Evolutionary conservation across 2,113 vertebrate species (phyloP).

Genomic region (Pedetes capensis): DNA sequence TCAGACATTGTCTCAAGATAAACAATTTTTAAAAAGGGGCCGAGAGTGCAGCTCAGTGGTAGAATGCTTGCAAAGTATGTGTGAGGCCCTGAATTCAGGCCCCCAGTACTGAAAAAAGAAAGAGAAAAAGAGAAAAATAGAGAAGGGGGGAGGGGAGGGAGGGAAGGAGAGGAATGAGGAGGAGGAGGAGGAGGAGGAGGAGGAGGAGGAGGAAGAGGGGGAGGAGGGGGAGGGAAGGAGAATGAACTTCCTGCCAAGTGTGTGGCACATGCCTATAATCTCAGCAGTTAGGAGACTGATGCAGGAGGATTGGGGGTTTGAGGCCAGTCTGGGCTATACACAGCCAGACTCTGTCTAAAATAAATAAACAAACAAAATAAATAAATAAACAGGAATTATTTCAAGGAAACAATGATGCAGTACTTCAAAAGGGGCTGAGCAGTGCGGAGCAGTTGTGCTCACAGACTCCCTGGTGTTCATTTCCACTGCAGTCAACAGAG

Average conservation of each 20-base stretch:
- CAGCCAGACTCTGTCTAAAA: background rate
- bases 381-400: background rate
- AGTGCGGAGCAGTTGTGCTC: background rate
- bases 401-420: background rate
- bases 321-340: background rate
- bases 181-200: no score
- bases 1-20: no score
- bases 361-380: background rate
- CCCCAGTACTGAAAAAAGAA: no score
- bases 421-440: conserved; percentile 28
- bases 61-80: no score
- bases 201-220: no score
- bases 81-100: no score
- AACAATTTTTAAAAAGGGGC: no score
- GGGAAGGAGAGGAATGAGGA: no score
- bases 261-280: background rate
- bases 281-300: background rate
- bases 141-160: no score
- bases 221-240: no score
- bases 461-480: conserved; percentile 50
- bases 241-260: background rate
- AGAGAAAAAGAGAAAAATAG: no score
- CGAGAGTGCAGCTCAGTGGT: no score
- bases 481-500: conserved; percentile 62
- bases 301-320: background rate